Percentiles rank a stretch among this genome's conserved stretches.
phyloP scores from a whole-genome alignment of 1,140 invertebrate species.

The Eriocheir sinensis region DNA sequence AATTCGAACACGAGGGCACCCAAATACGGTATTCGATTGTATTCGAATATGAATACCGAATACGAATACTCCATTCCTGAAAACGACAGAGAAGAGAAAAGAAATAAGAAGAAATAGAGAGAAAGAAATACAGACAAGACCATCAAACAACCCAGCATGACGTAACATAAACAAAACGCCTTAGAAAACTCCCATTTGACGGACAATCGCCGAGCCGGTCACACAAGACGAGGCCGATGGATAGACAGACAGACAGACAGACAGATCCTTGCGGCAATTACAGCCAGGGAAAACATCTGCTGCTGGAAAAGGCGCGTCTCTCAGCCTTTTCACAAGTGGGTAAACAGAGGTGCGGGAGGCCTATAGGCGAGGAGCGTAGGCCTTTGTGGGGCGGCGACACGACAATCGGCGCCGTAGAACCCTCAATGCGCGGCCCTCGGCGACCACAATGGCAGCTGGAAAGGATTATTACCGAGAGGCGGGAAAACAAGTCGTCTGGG shows the following conservation, averaged over 20 bases:
- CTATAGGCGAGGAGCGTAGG: background rate
- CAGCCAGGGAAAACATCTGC: conserved; percentile 36
- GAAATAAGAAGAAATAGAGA: no score
- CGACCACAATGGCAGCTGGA: conserved; percentile 19
- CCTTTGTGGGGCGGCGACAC: conserved; percentile 35
- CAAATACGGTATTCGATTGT: no score
- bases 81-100: no score
- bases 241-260: background rate
- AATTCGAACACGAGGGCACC: no score
- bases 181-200: background rate
- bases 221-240: no score
- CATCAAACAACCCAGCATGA: no score
- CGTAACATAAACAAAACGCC: background rate
- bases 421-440: conserved; percentile 1
- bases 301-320: background rate
- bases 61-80: no score
- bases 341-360: conserved; percentile 54
- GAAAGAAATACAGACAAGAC: no score
- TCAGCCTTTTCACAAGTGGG: conserved; percentile 46
- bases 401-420: background rate
- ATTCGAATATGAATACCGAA: no score
- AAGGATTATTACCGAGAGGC: conserved; percentile 30
- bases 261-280: background rate
- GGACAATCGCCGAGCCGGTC: background rate
- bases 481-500: background rate